These are phyloP conservation scores for Myzus persicae DNA, from an alignment of 1,140 invertebrate genomes.

Conservation along the genomic window DNA sequence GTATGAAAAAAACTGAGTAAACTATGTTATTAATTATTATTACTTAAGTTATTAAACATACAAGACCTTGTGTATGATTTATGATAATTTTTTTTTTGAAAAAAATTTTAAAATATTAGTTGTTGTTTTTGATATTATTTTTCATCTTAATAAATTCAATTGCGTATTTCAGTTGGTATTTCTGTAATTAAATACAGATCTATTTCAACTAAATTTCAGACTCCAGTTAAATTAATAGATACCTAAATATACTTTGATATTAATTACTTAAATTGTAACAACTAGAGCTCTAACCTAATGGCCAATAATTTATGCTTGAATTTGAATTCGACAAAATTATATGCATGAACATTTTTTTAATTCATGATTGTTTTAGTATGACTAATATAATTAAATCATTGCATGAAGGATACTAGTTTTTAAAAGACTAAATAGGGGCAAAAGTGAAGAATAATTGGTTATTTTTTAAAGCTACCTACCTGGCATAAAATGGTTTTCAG, in stretches of 20 bases:
- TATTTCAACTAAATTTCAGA: not conserved
- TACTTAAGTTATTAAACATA: not conserved
- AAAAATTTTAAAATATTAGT: not conserved
- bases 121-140: not conserved
- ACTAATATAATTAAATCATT: not conserved
- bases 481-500: not conserved
- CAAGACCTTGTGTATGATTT: not conserved
- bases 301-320: not conserved
- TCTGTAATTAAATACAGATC: not conserved
- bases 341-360: too few relatives aligned
- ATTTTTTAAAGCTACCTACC: not conserved
- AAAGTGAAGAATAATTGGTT: too few relatives aligned
- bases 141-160: not conserved
- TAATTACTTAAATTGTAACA: not conserved
- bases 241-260: not conserved
- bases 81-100: not conserved
- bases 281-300: not conserved
- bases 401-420: not conserved
- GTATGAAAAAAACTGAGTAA: not conserved
- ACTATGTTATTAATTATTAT: not conserved
- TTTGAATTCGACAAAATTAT: not conserved
- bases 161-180: not conserved
- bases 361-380: not conserved
- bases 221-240: not conserved
- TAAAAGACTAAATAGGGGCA: too few relatives aligned